Base-by-base conservation (phyloP, 2,113 vertebrate species). In the Enhydra lutris region DNA sequence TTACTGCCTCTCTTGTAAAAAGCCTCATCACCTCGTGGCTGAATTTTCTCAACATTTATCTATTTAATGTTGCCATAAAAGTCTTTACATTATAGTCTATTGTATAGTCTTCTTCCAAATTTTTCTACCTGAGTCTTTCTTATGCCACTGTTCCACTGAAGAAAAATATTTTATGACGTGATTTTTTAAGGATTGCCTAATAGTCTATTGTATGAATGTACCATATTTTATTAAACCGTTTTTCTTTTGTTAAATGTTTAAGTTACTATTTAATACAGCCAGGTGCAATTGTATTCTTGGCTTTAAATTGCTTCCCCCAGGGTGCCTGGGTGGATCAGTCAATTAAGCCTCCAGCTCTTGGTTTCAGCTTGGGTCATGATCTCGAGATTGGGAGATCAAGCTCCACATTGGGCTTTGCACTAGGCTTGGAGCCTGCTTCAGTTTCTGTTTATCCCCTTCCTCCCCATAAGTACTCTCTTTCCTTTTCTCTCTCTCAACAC, bases 11-110 rank as follows among this genome's bases (percentile, higher is more conserved):
- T 61, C 52, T 83, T 87, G 11, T 78, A 59, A 20, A 94, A 88
- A 86, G 13, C 39, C 39, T 96, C n/a, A 57, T 94, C n/a, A 74
- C 63, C 23, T 45, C 39, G 39, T 95, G 29, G 39, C 39, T 63
- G 65, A 65, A 59, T 91, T 92, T 94, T 94, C 71, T 93, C 42
- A 79, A 83, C 15, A n/a, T 47, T 93, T 86, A 69, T 82, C 39
- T 74, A 6, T 91, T 29, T 81, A 84, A 83, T 94, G 11, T 57
- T 95, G 24, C 63, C 81, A 82, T 67, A 45, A 90, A 90, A 65
- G 12, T 42, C 79, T 95, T 87, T 13, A 36, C 5, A 15, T 59
- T 82, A 13, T 90, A 81, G 13, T 86, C 57, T 80, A 1, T 74
- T 91, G 47, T 91, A 42, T 36, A 57, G 1, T 63, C 17, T 36